Evolutionary conservation across 2,888 invertebrate species (phyloP), one percentile per base, ranked within the genome.

Genomic region (Drosophila limbata): DNA sequence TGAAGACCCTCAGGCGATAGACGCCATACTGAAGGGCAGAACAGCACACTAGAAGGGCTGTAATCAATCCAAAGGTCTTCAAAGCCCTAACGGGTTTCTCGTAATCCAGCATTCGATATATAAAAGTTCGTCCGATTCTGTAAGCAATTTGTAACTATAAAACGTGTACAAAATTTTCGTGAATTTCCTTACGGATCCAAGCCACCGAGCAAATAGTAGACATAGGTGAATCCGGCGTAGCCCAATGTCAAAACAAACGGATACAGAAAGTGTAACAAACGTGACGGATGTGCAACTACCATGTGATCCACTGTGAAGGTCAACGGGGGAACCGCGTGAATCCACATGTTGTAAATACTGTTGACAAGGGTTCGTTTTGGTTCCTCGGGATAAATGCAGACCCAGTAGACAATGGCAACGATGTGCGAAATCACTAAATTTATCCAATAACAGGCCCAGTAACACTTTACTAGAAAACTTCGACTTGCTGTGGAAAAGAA

Each of bases 221-320:
- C 2, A 2, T 33, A 10, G 4, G 62, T n/a, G 13, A 76, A 81
- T 5, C 4, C 11, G 1, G 6, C 0, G 31, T 81, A 82, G 1
- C 10, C 0, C 6, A 48, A 0, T 0, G 33, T 4, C 2, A 79
- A 55, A 3, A 8, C 8, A 0, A 77, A 0, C 0, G 85, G 85
- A 33, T 85, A 85, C 3, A 81, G 6, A 19, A 73, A 62, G 25
- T 83, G 82, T 5, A 71, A 6, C 0, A 85, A 11, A 1, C 86
- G 79, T 0, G 79, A 13, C 1, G 83, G 86, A 0, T 73, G 69
- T 1, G 86, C 83, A 2, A 81, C 84, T 1, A 85, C 0, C 31
- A 85, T 28, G 4, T 79, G 68, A 63, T 85, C 86, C 1, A 69
- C 0, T 5, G 70, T 70, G 11, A 59, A 77, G 0, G 56, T 0